Conservation (phyloP, 2,888 invertebrate species). For the Hydroisotoma schaefferi region DNA sequence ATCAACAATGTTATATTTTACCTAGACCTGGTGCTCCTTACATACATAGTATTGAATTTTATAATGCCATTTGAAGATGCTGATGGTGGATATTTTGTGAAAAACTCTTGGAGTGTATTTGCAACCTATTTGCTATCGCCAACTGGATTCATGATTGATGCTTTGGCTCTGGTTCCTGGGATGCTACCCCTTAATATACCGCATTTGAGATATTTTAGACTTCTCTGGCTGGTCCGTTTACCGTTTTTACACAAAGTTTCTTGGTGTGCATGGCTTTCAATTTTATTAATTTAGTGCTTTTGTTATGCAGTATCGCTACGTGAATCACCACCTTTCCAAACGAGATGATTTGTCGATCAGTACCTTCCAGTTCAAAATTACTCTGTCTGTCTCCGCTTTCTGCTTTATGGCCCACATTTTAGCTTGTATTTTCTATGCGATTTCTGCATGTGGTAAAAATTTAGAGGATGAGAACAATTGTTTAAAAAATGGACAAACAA, state of each 20-base stretch:
- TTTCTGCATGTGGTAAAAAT: slow-evolving; percentile 22
- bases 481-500: not conserved
- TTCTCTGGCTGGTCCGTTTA: no score
- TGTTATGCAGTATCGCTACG: no score
- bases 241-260: no score
- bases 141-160: slow-evolving; percentile 15
- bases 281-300: no score
- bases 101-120: slow-evolving; percentile 13
- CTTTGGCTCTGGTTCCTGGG: slow-evolving; percentile 7
- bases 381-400: slow-evolving; percentile 33
- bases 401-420: slow-evolving; percentile 31
- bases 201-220: no score
- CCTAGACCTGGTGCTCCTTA: slow-evolving; percentile 14
- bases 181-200: not conserved
- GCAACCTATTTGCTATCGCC: slow-evolving; percentile 13
- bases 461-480: not conserved
- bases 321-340: slow-evolving; percentile 14
- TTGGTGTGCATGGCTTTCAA: no score
- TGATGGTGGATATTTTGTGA: slow-evolving; percentile 17
- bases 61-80: slow-evolving; percentile 30
- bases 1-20: slow-evolving; percentile 1
- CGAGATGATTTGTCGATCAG: slow-evolving; percentile 30
- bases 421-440: slow-evolving; percentile 35
- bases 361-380: slow-evolving; percentile 32
- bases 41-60: slow-evolving; percentile 29